A percentile compares a stretch with the other conserved stretches of the same genome.
phyloP scores from a whole-genome alignment of 2,797 vertebrate genomes.

The Gambusia yucatana region DNA sequence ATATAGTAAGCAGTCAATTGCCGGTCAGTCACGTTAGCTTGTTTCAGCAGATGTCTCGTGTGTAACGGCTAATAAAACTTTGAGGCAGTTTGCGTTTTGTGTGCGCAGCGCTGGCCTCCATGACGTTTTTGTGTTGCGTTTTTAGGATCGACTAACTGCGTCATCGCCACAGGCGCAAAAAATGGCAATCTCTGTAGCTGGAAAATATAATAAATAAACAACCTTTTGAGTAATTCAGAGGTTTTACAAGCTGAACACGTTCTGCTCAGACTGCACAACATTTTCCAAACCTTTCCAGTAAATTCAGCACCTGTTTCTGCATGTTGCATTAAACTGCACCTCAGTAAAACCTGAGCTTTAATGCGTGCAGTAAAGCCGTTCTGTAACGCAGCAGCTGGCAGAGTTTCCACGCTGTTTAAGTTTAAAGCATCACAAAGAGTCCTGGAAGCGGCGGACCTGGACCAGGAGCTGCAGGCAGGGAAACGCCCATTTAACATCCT shows the following conservation, averaged over 20 bases:
- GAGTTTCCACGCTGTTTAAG: constrained; percentile 51
- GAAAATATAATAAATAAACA: neutral
- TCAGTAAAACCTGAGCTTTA: constrained; percentile 53
- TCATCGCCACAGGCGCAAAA: too few relatives aligned
- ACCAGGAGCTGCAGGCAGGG: constrained; percentile 42
- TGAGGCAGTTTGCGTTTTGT: too few relatives aligned
- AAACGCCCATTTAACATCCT: constrained; percentile 59
- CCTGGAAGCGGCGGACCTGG: constrained; percentile 26
- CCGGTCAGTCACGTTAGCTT: neutral
- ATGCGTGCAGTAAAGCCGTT: constrained; percentile 41
- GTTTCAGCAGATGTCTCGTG: neutral
- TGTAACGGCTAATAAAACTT: neutral
- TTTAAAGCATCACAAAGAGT: constrained; percentile 52
- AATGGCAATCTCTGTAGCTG: too few relatives aligned
- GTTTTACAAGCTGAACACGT: too few relatives aligned
- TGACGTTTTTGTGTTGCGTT: too few relatives aligned
- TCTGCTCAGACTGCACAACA: neutral
- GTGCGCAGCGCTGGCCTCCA: too few relatives aligned
- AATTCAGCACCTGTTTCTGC: constrained; percentile 60
- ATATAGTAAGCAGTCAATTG: neutral
- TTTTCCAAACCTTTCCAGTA: constrained; percentile 12
- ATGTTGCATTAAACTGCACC: constrained; percentile 28
- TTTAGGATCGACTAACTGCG: too few relatives aligned
- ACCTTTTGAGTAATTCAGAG: neutral
- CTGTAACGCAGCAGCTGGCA: constrained; percentile 66